phyloP scores from a whole-genome alignment of 2,888 invertebrate species.

The Leuctra nigra region DNA sequence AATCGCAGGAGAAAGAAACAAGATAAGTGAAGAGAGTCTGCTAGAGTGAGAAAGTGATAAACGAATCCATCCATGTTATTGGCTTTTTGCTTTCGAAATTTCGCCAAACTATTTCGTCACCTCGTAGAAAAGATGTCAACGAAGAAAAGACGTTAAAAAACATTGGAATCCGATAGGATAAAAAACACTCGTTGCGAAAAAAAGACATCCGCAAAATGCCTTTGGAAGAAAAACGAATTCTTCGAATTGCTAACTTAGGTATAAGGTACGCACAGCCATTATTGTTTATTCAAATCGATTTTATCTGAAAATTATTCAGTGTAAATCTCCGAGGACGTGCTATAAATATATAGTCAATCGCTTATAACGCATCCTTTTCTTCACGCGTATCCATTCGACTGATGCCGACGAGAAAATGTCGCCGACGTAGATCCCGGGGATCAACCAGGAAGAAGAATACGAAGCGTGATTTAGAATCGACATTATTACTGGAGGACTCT shows the following conservation, averaged over 20 bases:
- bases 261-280: too few relatives aligned
- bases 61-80: conserved; percentile 15
- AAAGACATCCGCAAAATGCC: background rate
- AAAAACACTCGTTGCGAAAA: conserved; percentile 6
- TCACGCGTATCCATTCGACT: background rate
- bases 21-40: too few relatives aligned
- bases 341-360: too few relatives aligned
- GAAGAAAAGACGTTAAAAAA: conserved; percentile 13
- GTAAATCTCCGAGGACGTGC: background rate
- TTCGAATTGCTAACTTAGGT: conserved; percentile 5
- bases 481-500: conserved; percentile 6
- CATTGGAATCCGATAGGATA: conserved; percentile 16
- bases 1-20: too few relatives aligned
- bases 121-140: conserved; percentile 15
- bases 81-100: conserved; percentile 14
- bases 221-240: conserved; percentile 4
- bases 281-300: conserved; percentile 4
- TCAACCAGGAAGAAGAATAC: background rate
- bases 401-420: conserved; percentile 11
- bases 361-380: background rate
- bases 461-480: conserved; percentile 14
- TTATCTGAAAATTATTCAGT: conserved; percentile 16
- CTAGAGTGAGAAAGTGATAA: background rate
- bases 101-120: conserved; percentile 17
- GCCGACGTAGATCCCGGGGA: background rate